Conservation (phyloP, 1,140 invertebrate species). For the Trachymyrmex cornetzi region DNA sequence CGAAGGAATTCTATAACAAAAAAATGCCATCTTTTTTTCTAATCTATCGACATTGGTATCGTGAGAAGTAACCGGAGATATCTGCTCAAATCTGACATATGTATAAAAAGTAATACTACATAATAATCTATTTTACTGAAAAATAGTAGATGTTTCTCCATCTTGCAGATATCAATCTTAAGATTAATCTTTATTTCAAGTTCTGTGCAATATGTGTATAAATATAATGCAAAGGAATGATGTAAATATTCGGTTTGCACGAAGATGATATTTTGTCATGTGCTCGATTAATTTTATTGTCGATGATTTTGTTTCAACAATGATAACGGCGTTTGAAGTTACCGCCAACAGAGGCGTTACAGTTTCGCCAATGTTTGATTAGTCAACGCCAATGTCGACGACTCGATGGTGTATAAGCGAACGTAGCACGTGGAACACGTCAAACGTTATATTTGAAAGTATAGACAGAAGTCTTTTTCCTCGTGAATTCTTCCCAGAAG, state of each 20-base stretch:
- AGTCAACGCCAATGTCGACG: not conserved
- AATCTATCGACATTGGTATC: not conserved
- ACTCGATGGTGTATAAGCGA: not conserved
- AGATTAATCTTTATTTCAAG: not conserved
- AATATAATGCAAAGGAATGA: not conserved
- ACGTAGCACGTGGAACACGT: not conserved
- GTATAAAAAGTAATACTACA: constrained; percentile 7
- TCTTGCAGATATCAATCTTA: not conserved
- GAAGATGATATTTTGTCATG: not conserved
- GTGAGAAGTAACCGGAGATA: not conserved
- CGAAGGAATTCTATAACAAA: not conserved
- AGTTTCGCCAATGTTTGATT: not conserved
- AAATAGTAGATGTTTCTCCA: not conserved
- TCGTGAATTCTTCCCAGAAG: not conserved
- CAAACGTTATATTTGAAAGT: not conserved
- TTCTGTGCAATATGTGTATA: not conserved
- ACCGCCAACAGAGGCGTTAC: constrained; percentile 6
- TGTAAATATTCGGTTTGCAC: not conserved
- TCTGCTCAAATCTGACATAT: not conserved
- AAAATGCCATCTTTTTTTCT: not conserved
- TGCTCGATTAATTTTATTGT: not conserved
- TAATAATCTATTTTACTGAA: not conserved
- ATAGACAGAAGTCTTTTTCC: not conserved
- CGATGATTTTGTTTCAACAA: constrained; percentile 10
- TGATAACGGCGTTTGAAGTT: not conserved